Evolutionary conservation across 2,797 vertebrate genomes (phyloP).

Genomic region (Onychomys torridus): DNA sequence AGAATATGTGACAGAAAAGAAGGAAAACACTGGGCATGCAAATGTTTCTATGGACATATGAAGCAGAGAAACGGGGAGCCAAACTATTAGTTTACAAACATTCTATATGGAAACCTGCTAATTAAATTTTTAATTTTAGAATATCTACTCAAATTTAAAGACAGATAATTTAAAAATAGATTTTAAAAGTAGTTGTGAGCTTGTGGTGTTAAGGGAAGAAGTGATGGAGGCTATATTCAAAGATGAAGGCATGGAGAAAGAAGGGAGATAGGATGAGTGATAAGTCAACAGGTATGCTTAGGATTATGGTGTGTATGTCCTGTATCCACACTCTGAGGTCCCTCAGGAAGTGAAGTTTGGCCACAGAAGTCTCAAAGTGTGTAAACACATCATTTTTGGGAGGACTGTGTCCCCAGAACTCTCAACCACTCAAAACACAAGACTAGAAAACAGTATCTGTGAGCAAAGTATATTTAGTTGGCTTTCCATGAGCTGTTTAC

Average conservation of each 20-base stretch:
- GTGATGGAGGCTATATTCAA: not conserved
- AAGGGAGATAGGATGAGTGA: accelerated
- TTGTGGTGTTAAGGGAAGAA: not conserved
- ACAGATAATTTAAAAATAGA: not conserved
- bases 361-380: not conserved
- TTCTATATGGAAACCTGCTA: not conserved
- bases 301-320: accelerated
- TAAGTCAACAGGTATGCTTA: not conserved
- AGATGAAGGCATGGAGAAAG: not conserved
- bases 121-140: not conserved
- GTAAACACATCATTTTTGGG: not conserved
- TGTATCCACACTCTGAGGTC: not conserved
- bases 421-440: not conserved
- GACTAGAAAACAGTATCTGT: not conserved
- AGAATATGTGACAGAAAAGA: not conserved
- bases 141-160: not conserved
- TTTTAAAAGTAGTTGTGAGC: not conserved
- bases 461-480: not conserved
- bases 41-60: no score
- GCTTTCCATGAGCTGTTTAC: not conserved
- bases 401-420: not conserved
- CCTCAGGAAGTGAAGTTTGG: not conserved
- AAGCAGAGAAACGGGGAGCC: not conserved
- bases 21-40: no score
- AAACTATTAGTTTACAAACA: not conserved